Conservation (phyloP, 2,888 invertebrate genomes). For the Prionchulus punctatus region DNA sequence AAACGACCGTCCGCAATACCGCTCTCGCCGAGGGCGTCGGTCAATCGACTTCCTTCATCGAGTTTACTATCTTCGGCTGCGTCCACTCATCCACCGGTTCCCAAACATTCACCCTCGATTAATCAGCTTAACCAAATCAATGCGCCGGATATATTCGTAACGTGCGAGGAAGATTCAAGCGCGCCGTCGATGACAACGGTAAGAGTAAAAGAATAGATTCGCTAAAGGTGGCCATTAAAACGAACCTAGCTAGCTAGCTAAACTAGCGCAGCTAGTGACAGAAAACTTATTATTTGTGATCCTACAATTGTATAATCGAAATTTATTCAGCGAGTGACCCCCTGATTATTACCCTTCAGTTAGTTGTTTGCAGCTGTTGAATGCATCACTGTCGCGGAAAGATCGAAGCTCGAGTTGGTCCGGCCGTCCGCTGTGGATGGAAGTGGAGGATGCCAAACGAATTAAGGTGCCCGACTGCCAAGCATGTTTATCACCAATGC, state of each 20-base stretch:
- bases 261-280: too few species aligned
- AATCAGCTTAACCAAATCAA: conserved; percentile 12
- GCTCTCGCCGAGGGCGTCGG: conserved; percentile 27
- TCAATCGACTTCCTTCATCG: conserved; percentile 11
- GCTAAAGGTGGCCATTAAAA: too few species aligned
- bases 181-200: background rate
- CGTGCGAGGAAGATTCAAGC: conserved; percentile 22
- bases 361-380: background rate
- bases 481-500: too few species aligned
- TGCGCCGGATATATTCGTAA: conserved; percentile 28
- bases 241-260: too few species aligned
- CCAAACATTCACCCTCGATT: conserved; percentile 14
- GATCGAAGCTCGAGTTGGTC: conserved; percentile 35
- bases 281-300: too few species aligned
- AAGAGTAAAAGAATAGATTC: too few species aligned
- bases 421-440: conserved; percentile 52
- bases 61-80: background rate
- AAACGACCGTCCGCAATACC: conserved; percentile 37
- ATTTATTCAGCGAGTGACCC: background rate
- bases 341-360: background rate
- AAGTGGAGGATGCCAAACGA: conserved; percentile 49
- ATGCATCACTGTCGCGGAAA: conserved; percentile 24
- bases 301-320: too few species aligned
- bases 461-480: conserved; percentile 39
- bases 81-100: background rate